A percentile compares a stretch with the other conserved stretches of the same genome.
Evolutionary conservation across 2,113 vertebrate species (phyloP).

Genomic region (Platanista minor): DNA sequence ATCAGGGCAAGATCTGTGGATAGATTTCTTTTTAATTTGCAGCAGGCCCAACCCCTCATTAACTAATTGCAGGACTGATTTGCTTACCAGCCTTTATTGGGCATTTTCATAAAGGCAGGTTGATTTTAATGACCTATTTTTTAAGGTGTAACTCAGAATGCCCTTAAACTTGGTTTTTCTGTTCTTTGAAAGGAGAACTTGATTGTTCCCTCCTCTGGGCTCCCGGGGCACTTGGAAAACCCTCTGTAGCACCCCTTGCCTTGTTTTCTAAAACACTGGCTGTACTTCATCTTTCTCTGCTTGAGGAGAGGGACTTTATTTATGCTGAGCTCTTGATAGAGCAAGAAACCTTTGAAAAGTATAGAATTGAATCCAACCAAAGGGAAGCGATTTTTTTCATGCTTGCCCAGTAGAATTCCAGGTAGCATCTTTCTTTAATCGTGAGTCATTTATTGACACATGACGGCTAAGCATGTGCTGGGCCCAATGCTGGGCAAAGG

Average conservation of each 20-base stretch:
- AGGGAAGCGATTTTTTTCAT: not conserved
- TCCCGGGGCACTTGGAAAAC: not conserved
- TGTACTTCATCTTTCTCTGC: not conserved
- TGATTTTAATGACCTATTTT: not conserved
- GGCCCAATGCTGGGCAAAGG: fast-evolving
- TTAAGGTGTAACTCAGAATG: not conserved
- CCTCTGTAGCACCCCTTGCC: not conserved
- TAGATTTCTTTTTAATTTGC: not conserved
- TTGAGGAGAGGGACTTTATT: not conserved
- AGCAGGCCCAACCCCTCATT: not conserved
- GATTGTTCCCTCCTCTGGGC: not conserved
- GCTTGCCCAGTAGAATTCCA: not conserved
- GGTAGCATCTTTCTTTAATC: fast-evolving
- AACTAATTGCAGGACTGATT: not conserved
- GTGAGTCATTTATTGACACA: fast-evolving
- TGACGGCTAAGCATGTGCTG: fast-evolving
- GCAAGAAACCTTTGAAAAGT: not conserved
- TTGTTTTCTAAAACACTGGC: not conserved
- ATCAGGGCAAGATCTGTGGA: not conserved
- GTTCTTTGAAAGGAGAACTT: not conserved
- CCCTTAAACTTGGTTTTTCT: not conserved
- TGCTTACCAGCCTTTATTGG: not conserved
- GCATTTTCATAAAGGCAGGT: not conserved
- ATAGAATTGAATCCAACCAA: not conserved
- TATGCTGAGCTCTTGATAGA: not conserved